A percentile compares a stretch with the other conserved stretches of the same genome.
These are phyloP conservation scores for Astreopora myriophthalma DNA, from an alignment of 64 coral and sea anemone species.

Conservation along the genomic window DNA sequence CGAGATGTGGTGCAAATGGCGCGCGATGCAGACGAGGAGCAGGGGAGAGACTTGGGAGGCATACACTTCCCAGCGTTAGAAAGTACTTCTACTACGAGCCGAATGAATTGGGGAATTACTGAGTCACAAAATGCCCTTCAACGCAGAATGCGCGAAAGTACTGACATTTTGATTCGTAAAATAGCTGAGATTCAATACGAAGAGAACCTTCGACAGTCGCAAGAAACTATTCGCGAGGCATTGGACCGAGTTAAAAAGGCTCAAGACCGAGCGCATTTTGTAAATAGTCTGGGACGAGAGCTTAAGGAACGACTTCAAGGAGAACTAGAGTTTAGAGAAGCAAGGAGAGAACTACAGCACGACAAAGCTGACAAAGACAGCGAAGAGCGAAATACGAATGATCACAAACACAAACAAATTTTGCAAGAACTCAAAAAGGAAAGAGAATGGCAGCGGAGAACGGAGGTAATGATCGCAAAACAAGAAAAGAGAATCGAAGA, in stretches of 20 bases:
- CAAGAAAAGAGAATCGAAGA: slow-evolving; percentile 83
- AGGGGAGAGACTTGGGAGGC: neutral
- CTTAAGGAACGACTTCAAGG: slow-evolving; percentile 34
- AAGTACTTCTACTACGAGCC: neutral
- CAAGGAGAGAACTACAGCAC: neutral
- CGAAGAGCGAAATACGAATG: neutral
- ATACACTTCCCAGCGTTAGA: neutral
- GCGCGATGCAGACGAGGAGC: neutral
- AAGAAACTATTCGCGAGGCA: slow-evolving; percentile 54
- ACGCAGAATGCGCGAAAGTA: slow-evolving; percentile 52
- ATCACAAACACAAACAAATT: slow-evolving; percentile 57
- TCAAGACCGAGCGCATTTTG: slow-evolving; percentile 35
- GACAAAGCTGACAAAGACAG: neutral
- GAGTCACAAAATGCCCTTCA: slow-evolving; percentile 20
- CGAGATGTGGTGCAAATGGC: slow-evolving; percentile 26
- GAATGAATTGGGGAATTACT: neutral
- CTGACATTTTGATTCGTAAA: slow-evolving; percentile 63
- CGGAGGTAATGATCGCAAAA: slow-evolving; percentile 50
- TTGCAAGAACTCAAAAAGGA: slow-evolving; percentile 79
- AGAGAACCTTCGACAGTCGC: slow-evolving; percentile 38
- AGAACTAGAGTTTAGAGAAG: slow-evolving; percentile 47
- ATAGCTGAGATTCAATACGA: slow-evolving; percentile 70
- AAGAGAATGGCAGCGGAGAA: slow-evolving; percentile 67
- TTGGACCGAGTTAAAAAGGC: slow-evolving; percentile 42
- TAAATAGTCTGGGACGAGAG: slow-evolving; percentile 28